Evolutionary conservation across 2,113 vertebrate species (phyloP).

Genomic region (Indri indri): DNA sequence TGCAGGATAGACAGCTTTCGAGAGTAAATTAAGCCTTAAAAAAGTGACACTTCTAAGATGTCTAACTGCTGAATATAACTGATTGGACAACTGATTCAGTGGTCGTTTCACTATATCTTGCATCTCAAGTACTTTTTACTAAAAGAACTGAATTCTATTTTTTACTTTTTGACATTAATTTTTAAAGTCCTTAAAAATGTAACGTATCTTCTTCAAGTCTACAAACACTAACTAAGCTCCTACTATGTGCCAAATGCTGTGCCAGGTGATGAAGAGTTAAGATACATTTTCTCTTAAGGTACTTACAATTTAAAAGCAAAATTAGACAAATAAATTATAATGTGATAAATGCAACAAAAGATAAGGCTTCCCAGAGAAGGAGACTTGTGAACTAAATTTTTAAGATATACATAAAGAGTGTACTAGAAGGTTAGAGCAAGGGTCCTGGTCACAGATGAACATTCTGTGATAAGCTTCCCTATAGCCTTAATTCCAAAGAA

Average conservation of each 20-base stretch:
- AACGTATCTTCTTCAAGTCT: background rate
- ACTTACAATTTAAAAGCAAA: constrained; percentile 20
- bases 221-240: background rate
- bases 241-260: background rate
- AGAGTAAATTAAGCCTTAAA: constrained; percentile 24
- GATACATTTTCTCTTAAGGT: constrained; percentile 28
- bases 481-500: constrained; percentile 20
- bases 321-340: background rate
- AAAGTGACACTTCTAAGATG: background rate
- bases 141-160: constrained; percentile 29
- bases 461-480: background rate
- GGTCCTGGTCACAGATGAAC: background rate
- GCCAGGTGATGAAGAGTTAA: background rate
- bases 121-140: background rate
- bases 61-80: background rate
- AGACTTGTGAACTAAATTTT: background rate
- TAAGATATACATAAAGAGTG: background rate
- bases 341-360: background rate
- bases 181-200: background rate
- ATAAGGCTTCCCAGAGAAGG: background rate
- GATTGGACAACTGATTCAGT: background rate
- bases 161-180: constrained; percentile 18
- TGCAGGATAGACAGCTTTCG: background rate
- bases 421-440: background rate
- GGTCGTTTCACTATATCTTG: background rate